These are phyloP conservation scores for Monoplex corrugatus DNA, from an alignment of 2,888 invertebrate genomes.

Conservation along the genomic window DNA sequence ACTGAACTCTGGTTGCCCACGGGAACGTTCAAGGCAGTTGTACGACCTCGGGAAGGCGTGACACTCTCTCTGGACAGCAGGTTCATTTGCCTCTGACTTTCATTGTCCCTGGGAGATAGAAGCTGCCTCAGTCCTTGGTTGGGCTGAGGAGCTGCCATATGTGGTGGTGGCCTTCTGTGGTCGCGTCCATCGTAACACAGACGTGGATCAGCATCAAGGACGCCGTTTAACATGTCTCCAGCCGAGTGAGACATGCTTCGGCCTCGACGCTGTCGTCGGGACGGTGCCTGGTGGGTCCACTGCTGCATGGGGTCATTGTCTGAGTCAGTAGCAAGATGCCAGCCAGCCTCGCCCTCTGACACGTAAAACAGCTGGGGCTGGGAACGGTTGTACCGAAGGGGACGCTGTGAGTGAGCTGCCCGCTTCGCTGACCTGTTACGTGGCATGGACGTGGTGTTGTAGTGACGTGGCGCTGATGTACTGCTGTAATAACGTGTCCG, in stretches of 20 bases:
- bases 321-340: no score
- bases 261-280: not conserved
- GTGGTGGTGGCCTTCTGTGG: not conserved
- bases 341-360: not conserved
- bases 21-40: constrained; percentile 10
- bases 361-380: constrained; percentile 7
- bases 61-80: constrained; percentile 15
- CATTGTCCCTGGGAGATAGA: not conserved
- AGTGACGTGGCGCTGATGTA: not conserved
- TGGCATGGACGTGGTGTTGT: not conserved
- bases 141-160: not conserved
- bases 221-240: no score
- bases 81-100: not conserved
- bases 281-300: not conserved
- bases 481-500: not conserved
- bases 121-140: not conserved
- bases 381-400: not conserved
- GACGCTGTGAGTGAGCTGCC: not conserved
- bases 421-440: not conserved
- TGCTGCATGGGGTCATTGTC: no score
- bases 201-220: no score
- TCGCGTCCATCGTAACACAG: no score
- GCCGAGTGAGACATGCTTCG: not conserved
- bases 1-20: not conserved
- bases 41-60: not conserved